Percentiles rank a stretch among this genome's conserved stretches.
Conservation (phyloP, 2,113 vertebrate species). For the Phalacrocorax pelagicus region DNA sequence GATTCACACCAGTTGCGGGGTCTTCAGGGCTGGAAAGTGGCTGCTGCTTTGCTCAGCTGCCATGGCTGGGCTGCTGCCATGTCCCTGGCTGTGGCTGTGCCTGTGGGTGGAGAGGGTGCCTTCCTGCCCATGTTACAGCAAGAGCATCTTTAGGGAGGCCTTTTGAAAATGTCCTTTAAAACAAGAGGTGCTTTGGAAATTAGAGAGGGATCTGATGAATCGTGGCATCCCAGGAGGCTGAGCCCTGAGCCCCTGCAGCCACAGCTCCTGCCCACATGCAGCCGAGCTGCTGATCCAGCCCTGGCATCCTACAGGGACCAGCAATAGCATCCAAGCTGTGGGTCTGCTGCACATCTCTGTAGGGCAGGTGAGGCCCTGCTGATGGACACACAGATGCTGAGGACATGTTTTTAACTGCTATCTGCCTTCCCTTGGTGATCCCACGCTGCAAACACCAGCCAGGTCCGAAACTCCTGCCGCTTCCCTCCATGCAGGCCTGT, state of each 20-base stretch:
- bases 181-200: neutral
- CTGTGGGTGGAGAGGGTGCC: neutral
- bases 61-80: accelerated
- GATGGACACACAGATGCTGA: accelerated
- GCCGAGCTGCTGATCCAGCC: neutral
- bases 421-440: neutral
- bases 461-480: accelerated
- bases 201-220: neutral
- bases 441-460: accelerated
- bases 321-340: neutral
- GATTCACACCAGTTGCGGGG: neutral
- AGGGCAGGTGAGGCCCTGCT: neutral
- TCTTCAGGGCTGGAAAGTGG: neutral
- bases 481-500: neutral
- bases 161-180: neutral
- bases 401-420: neutral
- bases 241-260: neutral
- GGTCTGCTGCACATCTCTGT: neutral
- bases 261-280: accelerated
- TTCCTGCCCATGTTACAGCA: neutral
- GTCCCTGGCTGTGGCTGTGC: neutral
- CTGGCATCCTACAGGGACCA: neutral
- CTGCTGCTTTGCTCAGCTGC: neutral
- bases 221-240: neutral
- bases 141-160: neutral